Conservation (phyloP, 2,797 vertebrate species). For the Urosaurus nigricauda region DNA sequence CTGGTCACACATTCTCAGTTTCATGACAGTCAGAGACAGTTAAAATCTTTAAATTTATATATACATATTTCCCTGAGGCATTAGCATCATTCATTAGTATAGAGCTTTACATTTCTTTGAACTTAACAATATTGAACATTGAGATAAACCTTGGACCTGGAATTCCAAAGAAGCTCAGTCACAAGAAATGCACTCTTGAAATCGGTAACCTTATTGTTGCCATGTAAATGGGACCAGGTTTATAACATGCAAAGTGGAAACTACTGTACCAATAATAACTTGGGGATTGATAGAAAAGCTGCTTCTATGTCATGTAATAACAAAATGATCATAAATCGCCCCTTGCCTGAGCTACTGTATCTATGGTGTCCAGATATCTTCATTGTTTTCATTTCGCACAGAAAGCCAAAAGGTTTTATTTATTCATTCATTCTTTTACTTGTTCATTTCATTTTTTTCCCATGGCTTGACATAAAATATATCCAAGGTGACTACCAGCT, state of each 20-base stretch:
- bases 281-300: neutral
- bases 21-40: conserved; percentile 66
- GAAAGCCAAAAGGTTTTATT: neutral
- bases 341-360: neutral
- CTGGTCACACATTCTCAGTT: conserved; percentile 76
- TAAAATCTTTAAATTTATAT: conserved; percentile 72
- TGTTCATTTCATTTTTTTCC: neutral
- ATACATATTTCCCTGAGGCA: conserved; percentile 63
- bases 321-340: too few species aligned
- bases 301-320: neutral
- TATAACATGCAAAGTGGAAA: neutral
- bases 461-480: neutral
- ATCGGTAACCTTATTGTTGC: neutral
- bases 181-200: neutral
- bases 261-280: neutral
- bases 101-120: conserved; percentile 45
- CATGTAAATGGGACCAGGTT: neutral
- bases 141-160: conserved; percentile 23
- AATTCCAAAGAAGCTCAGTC: neutral
- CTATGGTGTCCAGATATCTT: neutral
- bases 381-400: neutral
- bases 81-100: conserved; percentile 47
- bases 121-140: conserved; percentile 43
- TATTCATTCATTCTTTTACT: neutral
- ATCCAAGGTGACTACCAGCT: neutral